phyloP scores from a whole-genome alignment of 1,140 invertebrate genomes.

The Pectinophora gossypiella region DNA sequence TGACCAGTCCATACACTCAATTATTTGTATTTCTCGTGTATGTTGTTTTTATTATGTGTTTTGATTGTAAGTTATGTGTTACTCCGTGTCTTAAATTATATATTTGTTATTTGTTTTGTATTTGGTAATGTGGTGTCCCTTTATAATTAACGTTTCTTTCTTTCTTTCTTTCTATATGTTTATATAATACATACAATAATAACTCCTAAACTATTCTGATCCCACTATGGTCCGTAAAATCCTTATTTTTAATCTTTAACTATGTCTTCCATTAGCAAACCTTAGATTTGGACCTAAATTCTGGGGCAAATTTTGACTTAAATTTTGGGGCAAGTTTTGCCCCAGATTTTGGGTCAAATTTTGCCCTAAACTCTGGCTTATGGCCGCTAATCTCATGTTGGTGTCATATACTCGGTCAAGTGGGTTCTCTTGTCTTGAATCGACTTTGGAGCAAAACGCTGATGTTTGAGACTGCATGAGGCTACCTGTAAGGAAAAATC shows the following conservation, averaged over 20 bases:
- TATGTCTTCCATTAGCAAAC: background rate
- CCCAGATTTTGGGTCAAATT: background rate
- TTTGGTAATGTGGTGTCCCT: too few species aligned
- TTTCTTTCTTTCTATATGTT: too few species aligned
- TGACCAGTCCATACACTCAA: too few species aligned
- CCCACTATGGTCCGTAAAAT: too few species aligned
- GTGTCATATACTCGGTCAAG: background rate
- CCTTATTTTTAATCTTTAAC: background rate
- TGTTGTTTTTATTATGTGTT: too few species aligned
- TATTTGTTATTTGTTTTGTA: too few species aligned
- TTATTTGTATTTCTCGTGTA: too few species aligned
- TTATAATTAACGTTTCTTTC: too few species aligned
- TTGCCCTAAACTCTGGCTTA: background rate
- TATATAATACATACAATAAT: too few species aligned
- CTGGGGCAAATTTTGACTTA: background rate
- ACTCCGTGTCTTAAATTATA: too few species aligned
- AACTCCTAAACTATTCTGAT: too few species aligned
- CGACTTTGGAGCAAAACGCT: background rate
- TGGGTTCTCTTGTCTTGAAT: background rate
- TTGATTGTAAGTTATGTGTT: too few species aligned
- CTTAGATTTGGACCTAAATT: background rate
- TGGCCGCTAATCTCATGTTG: background rate
- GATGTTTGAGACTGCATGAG: background rate
- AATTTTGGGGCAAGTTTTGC: background rate
- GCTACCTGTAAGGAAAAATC: background rate